Percentiles rank a stretch among this genome's conserved stretches.
phyloP scores from a whole-genome alignment of 2,797 vertebrate species.

The Diceros bicornis region DNA sequence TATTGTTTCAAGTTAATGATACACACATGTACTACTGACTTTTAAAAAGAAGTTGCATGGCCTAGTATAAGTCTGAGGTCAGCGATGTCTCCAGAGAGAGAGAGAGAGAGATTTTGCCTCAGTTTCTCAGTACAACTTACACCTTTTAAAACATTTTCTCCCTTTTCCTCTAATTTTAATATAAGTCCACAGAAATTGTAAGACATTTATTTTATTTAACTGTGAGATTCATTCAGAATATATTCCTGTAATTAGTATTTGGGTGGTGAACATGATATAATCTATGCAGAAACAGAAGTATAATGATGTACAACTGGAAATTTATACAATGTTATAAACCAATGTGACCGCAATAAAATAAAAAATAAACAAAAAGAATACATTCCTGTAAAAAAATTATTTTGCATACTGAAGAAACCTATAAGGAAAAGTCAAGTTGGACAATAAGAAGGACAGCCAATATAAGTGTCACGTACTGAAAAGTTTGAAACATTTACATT shows the following conservation, averaged over 20 bases:
- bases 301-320: too few relatives aligned
- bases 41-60: neutral
- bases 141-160: neutral
- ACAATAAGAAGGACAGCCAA: neutral
- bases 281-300: too few relatives aligned
- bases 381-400: neutral
- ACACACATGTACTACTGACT: neutral
- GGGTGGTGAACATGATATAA: too few relatives aligned
- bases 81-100: neutral
- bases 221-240: neutral
- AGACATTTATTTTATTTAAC: neutral
- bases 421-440: neutral
- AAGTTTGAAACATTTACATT: constrained; percentile 22
- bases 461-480: neutral
- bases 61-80: neutral
- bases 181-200: neutral
- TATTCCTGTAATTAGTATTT: neutral
- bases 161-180: neutral
- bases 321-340: too few relatives aligned
- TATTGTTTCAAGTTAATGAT: neutral
- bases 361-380: neutral
- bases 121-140: neutral
- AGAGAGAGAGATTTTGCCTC: neutral
- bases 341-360: too few relatives aligned
- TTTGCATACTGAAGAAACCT: neutral